These are phyloP conservation scores for Myripristis jacobus DNA, from an alignment of 2,797 vertebrate genomes.

Conservation along the genomic window DNA sequence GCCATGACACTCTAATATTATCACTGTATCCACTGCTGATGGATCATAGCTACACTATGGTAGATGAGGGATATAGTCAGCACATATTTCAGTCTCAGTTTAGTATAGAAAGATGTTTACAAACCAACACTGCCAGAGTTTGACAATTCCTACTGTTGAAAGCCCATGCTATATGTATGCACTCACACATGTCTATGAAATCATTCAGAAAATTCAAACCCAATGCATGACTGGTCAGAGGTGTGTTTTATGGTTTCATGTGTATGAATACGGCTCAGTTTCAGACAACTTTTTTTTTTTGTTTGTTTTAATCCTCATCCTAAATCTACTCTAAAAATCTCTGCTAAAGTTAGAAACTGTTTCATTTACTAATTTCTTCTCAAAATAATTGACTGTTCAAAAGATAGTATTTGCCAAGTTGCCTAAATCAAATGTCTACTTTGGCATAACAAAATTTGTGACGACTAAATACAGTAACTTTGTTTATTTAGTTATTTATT, in stretches of 20 bases:
- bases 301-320: too few species aligned
- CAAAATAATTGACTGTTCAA: too few species aligned
- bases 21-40: constrained; percentile 17
- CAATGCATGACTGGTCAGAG: neutral
- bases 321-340: too few species aligned
- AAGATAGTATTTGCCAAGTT: too few species aligned
- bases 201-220: constrained; percentile 18
- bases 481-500: too few species aligned
- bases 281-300: too few species aligned
- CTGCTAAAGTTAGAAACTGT: too few species aligned
- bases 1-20: constrained; percentile 9
- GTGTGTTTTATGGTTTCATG: too few species aligned
- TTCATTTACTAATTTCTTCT: too few species aligned
- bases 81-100: constrained; percentile 21
- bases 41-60: constrained; percentile 25
- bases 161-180: neutral
- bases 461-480: too few species aligned
- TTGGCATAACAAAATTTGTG: too few species aligned
- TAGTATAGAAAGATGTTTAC: constrained; percentile 1
- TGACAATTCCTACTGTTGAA: constrained; percentile 12
- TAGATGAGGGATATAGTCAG: constrained; percentile 19
- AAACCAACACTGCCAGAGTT: constrained; percentile 3
- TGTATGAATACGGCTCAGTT: neutral
- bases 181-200: constrained; percentile 3
- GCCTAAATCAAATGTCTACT: too few species aligned